A percentile compares a stretch with the other conserved stretches of the same genome.
phyloP scores from a whole-genome alignment of 2,113 vertebrate species.

The Poeciliopsis prolifica region DNA sequence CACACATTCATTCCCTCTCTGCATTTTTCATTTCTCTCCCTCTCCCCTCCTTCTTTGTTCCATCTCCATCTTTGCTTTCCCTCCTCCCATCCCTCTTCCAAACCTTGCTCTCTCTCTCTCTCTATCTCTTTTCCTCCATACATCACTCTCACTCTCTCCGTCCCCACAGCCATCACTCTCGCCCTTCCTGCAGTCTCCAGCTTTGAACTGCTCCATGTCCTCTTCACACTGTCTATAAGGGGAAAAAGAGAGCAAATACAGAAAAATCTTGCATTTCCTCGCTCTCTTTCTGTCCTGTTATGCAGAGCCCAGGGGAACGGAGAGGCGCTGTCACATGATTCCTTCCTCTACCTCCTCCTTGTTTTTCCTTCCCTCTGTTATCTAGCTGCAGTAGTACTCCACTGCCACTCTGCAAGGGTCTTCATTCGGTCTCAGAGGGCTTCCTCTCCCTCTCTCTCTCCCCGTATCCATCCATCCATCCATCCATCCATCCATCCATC shows the following conservation, averaged over 20 bases:
- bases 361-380: conserved; percentile 32
- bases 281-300: conserved; percentile 53
- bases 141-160: conserved; percentile 47
- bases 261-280: conserved; percentile 32
- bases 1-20: conserved; percentile 37
- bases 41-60: conserved; percentile 33
- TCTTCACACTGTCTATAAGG: conserved; percentile 20
- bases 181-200: conserved; percentile 36
- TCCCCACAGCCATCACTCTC: conserved; percentile 34
- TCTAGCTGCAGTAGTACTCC: conserved; percentile 55
- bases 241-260: not conserved
- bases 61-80: conserved; percentile 52
- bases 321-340: conserved; percentile 61
- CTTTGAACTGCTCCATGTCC: conserved; percentile 33
- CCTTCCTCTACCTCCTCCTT: conserved; percentile 42
- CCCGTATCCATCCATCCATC: not conserved
- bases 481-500: not conserved
- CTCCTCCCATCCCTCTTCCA: conserved; percentile 44
- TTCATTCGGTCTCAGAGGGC: conserved; percentile 24
- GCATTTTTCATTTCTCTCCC: conserved; percentile 43
- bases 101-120: conserved; percentile 23
- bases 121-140: conserved; percentile 22
- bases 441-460: conserved; percentile 4
- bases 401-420: conserved; percentile 34
- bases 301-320: conserved; percentile 57